Conservation (phyloP, 2,888 invertebrate species). For the Campoplex capitator region DNA sequence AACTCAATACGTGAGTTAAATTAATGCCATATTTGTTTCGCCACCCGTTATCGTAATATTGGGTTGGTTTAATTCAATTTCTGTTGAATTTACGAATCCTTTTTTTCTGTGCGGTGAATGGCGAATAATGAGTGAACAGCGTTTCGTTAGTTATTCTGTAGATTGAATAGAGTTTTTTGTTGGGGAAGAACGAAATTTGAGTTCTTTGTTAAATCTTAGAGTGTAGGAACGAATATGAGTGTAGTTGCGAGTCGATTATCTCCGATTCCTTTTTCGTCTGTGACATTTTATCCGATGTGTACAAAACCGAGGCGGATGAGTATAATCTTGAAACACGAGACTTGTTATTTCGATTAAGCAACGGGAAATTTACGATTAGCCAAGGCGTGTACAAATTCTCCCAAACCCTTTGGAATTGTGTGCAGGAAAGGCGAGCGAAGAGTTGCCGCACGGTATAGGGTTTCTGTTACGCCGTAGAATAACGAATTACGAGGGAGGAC, state of each 20-base stretch:
- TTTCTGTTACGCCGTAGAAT: slow-evolving; percentile 1
- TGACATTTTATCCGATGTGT: neutral
- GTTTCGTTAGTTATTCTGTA: too few relatives aligned
- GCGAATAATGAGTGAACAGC: too few relatives aligned
- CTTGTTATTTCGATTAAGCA: neutral
- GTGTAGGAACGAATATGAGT: neutral
- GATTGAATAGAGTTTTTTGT: too few relatives aligned
- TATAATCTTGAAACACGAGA: slow-evolving; percentile 8
- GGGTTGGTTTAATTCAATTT: too few relatives aligned
- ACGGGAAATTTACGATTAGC: neutral
- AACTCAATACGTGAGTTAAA: too few relatives aligned
- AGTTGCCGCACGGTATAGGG: neutral
- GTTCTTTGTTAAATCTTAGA: too few relatives aligned
- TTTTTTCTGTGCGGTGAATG: too few relatives aligned
- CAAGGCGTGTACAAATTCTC: slow-evolving; percentile 1
- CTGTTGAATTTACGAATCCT: too few relatives aligned
- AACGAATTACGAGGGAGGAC: slow-evolving; percentile 17
- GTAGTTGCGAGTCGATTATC: neutral
- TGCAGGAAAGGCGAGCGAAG: neutral
- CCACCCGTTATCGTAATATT: too few relatives aligned
- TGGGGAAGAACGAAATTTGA: too few relatives aligned
- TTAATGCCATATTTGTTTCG: too few relatives aligned
- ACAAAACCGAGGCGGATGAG: neutral
- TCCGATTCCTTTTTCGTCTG: neutral
- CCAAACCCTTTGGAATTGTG: neutral